A percentile compares a stretch with the other conserved stretches of the same genome.
phyloP scores from a whole-genome alignment of 2,113 vertebrate genomes.

The Cyanistes caeruleus region DNA sequence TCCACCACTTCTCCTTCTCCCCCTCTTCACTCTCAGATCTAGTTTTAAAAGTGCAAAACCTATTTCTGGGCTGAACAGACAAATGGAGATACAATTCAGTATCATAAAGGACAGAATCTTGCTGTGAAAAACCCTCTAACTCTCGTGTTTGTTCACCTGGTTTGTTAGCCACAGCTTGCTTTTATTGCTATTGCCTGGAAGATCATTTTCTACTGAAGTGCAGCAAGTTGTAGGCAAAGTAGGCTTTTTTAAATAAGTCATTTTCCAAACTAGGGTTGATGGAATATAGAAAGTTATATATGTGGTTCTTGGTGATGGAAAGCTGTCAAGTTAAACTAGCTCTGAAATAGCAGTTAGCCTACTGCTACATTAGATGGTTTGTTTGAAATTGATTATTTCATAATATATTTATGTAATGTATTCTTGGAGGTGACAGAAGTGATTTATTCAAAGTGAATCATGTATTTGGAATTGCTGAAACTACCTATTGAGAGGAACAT shows the following conservation, averaged over 20 bases:
- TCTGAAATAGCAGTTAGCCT: conserved; percentile 43
- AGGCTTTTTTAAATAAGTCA: background rate
- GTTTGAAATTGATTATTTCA: conserved; percentile 59
- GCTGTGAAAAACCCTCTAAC: rapidly evolving
- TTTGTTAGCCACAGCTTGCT: background rate
- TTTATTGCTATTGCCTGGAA: background rate
- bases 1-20: too few species aligned
- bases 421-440: conserved; percentile 45
- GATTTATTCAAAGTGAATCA: conserved; percentile 47
- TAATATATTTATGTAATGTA: conserved; percentile 57
- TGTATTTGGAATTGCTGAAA: conserved; percentile 44
- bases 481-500: conserved; percentile 1
- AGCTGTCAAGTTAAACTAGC: conserved; percentile 36
- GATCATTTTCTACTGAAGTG: background rate
- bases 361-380: conserved; percentile 23
- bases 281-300: background rate
- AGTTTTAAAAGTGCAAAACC: too few species aligned
- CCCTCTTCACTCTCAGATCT: too few species aligned
- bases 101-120: too few species aligned
- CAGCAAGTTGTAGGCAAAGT: background rate
- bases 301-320: conserved; percentile 19
- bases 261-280: background rate
- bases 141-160: background rate
- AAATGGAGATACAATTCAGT: too few species aligned
- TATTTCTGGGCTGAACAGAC: too few species aligned